Percentiles rank a stretch among this genome's conserved stretches.
phyloP scores from a whole-genome alignment of 2,888 invertebrate species.

The Blomia tropicalis region DNA sequence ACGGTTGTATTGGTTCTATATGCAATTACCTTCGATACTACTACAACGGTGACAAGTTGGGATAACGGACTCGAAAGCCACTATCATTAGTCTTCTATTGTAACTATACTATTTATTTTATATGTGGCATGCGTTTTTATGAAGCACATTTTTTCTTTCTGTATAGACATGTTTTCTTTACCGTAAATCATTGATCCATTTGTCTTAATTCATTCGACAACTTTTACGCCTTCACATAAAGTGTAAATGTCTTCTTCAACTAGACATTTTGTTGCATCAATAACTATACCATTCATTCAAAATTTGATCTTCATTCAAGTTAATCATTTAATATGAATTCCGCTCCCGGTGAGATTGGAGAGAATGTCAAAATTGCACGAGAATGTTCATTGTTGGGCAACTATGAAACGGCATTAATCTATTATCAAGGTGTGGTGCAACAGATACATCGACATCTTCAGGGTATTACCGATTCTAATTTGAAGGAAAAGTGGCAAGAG shows the following conservation, averaged over 20 bases:
- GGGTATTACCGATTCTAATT: conserved; percentile 58
- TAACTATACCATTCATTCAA: not conserved
- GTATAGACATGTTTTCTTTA: no score
- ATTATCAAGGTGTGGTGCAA: conserved; percentile 79
- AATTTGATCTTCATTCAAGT: not conserved
- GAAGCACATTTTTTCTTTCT: no score
- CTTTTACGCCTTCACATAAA: no score
- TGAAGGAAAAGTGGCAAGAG: conserved; percentile 76
- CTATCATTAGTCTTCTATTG: no score
- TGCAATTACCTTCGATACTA: not conserved
- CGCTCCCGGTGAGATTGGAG: conserved; percentile 54
- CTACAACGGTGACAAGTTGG: no score
- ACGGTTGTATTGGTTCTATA: not conserved
- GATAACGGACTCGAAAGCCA: no score
- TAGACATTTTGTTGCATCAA: no score
- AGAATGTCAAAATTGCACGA: conserved; percentile 81
- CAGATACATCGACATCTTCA: conserved; percentile 69
- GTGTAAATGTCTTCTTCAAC: no score
- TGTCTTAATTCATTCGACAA: no score
- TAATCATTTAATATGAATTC: not conserved
- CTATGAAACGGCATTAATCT: conserved; percentile 81
- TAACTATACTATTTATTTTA: no score
- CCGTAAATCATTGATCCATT: no score
- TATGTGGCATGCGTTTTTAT: no score
- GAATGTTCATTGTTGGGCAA: conserved; percentile 88